Conservation (phyloP, 2,113 vertebrate species). For the Verasper variegatus region DNA sequence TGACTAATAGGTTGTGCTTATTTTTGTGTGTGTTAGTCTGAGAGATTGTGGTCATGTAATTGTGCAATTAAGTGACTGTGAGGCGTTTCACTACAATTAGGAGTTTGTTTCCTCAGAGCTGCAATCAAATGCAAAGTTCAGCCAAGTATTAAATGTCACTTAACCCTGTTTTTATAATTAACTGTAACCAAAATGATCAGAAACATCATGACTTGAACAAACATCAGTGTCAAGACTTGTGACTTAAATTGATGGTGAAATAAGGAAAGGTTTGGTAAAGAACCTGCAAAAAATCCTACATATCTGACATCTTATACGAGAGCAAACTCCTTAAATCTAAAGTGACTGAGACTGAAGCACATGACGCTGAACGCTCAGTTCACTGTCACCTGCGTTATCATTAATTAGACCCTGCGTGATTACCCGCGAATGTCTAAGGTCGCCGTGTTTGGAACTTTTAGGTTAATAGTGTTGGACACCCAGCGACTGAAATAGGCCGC, state of each 20-base stretch:
- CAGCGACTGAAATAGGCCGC: conserved; percentile 56
- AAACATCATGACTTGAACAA: too few species aligned
- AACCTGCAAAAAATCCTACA: too few species aligned
- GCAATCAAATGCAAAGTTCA: neutral
- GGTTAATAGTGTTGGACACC: conserved; percentile 60
- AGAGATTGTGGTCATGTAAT: neutral
- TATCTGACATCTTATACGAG: too few species aligned
- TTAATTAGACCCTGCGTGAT: conserved; percentile 56
- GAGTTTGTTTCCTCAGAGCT: neutral
- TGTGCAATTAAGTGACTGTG: conserved; percentile 10
- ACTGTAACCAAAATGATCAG: too few species aligned
- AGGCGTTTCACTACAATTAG: neutral
- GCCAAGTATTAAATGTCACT: neutral
- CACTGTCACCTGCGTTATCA: conserved; percentile 23
- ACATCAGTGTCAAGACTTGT: too few species aligned
- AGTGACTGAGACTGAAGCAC: too few species aligned
- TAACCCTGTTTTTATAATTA: too few species aligned
- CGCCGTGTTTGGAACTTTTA: conserved; percentile 55
- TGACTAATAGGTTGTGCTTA: conserved; percentile 11
- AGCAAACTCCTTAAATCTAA: too few species aligned
- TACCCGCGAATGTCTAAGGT: conserved; percentile 38
- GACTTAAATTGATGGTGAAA: too few species aligned
- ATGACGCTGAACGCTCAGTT: too few species aligned
- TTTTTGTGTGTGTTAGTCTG: neutral
- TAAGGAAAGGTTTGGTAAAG: too few species aligned